Evolutionary conservation across 2,113 vertebrate species (phyloP), one percentile per base, ranked within the genome.

Genomic region (Silurus meridionalis): DNA sequence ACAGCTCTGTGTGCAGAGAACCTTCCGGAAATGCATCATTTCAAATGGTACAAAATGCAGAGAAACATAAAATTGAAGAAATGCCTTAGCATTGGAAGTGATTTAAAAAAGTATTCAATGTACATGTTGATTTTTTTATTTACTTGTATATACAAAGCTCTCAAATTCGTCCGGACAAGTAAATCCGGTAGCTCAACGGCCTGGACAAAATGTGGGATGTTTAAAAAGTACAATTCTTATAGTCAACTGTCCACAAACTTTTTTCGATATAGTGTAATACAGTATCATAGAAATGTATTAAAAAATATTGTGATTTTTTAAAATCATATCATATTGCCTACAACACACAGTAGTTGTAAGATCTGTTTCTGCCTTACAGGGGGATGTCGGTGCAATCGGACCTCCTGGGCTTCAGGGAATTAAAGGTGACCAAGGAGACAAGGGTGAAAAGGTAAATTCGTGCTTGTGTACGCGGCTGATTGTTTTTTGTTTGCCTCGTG

Each of bases 361-460:
- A 37, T 37, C 58, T 37, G 17, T 37, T 19, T 15, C 17, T 15
- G 0, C 5, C 61, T 82, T 57, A 61, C 86, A 98, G 97, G 97
- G 97, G 71, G 96, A 97, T 80, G 48, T 85, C 0, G 97, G 97
- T 86, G 94, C 94, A 5, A 80, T 91, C 0, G 97, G 97, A 9
- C 90, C 92, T 5, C 52, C 83, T 0, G 97, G 97, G 6, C 92
- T 92, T 0, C 94, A 91, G 89, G 97, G 97, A 84, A 83, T 92
- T n/a, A 96, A 94, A 87, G 97, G 97, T 57, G 91, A 90, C 1
- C 94, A 91, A 86, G 97, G 97, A 89, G 92, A 93, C 90, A 96
- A 97, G 91, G 97, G 97, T 92, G 94, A 95, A 13, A 97, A 97
- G 96, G 97, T 98, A 92, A 88, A 80, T 5, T 15, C 2, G 21